Percentiles rank a stretch among this genome's conserved stretches.
Conservation (phyloP, 2,888 invertebrate genomes). For the Meganola albula region DNA sequence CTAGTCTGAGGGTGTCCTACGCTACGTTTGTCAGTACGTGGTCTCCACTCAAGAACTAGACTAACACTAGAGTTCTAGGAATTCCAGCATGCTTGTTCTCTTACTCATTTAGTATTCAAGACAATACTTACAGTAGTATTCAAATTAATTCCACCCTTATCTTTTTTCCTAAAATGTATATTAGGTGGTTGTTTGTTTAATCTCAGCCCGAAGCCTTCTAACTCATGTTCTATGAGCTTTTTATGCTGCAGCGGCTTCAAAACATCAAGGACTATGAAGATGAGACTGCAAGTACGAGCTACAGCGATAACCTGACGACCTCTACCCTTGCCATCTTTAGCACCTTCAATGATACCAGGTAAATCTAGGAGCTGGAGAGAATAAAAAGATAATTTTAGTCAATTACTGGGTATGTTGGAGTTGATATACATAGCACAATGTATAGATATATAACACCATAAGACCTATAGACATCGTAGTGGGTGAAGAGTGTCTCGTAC, state of each 20-base stretch:
- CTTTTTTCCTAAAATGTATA: constrained; percentile 96
- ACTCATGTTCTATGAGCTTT: constrained; percentile 95
- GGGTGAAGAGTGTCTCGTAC: too few relatives aligned
- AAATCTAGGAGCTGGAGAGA: constrained; percentile 92
- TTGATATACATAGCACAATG: too few relatives aligned
- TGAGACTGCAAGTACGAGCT: constrained; percentile 97
- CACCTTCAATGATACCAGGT: constrained; percentile 99
- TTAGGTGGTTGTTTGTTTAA: constrained; percentile 98
- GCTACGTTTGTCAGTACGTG: too few relatives aligned
- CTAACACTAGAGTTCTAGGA: too few relatives aligned
- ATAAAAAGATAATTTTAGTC: neutral
- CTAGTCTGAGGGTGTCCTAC: too few relatives aligned
- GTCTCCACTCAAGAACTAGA: too few relatives aligned
- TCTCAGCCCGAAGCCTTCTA: constrained; percentile 98
- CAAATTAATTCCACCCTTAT: constrained; percentile 98
- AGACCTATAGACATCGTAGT: too few relatives aligned
- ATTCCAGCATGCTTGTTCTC: too few relatives aligned
- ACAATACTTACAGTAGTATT: constrained; percentile 90
- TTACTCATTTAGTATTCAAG: too few relatives aligned
- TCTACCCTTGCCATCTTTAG: constrained; percentile 99
- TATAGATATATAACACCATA: too few relatives aligned
- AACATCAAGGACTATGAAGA: constrained; percentile 98
- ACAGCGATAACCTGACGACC: constrained; percentile 99
- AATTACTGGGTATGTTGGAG: too few relatives aligned
- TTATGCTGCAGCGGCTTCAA: constrained; percentile 98